Conservation (phyloP, 2,888 invertebrate genomes). For the Resseliella maxima region DNA sequence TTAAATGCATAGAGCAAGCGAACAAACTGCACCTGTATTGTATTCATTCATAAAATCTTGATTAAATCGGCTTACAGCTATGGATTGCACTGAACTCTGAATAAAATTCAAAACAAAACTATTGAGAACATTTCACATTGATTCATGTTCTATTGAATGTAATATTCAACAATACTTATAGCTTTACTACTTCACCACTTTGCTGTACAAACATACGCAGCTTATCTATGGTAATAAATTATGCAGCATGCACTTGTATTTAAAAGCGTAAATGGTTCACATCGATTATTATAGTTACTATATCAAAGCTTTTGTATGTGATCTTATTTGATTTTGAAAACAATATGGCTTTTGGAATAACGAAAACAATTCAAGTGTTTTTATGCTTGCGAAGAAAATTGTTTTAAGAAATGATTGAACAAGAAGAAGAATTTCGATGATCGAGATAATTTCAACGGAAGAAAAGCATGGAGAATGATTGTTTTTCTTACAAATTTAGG, state of each 20-base stretch:
- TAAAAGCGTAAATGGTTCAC: neutral
- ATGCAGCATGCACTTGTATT: neutral
- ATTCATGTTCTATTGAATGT: neutral
- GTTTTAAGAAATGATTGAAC: no score
- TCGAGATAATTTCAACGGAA: no score
- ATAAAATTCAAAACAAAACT: neutral
- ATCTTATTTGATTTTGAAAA: no score
- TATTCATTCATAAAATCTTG: conserved; percentile 21
- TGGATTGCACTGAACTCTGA: neutral
- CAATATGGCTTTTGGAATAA: no score
- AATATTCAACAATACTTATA: neutral
- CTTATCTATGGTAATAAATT: conserved; percentile 28
- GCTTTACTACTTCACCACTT: neutral
- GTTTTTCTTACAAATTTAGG: no score
- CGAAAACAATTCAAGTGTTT: no score
- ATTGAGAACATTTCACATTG: neutral
- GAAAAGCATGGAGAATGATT: no score
- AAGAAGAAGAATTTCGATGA: no score
- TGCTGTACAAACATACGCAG: neutral
- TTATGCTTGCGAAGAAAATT: no score
- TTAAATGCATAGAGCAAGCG: neutral
- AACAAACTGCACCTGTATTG: conserved; percentile 7
- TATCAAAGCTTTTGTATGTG: neutral
- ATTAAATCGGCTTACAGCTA: neutral
- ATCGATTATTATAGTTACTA: neutral